These are phyloP conservation scores for Calliscelio sp. DNA, from an alignment of 2,888 invertebrate species.

Conservation along the genomic window DNA sequence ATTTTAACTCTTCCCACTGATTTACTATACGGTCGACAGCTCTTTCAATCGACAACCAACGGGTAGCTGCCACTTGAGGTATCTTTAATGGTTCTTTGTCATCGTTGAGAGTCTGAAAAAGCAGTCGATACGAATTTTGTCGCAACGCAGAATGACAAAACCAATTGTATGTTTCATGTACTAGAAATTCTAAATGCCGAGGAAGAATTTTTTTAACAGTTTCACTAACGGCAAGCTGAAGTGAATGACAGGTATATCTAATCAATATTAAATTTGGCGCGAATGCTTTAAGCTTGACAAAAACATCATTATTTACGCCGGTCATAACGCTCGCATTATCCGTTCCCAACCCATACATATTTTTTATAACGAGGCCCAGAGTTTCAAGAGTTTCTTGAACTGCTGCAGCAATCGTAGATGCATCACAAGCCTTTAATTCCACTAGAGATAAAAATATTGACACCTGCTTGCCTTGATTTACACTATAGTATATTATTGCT, in stretches of 20 bases:
- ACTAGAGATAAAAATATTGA: slow-evolving; percentile 77
- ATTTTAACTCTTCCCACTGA: slow-evolving; percentile 80
- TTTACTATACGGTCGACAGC: slow-evolving; percentile 77
- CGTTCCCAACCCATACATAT: slow-evolving; percentile 81
- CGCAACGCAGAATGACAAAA: slow-evolving; percentile 34
- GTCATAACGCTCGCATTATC: slow-evolving; percentile 80
- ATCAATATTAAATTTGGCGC: not conserved
- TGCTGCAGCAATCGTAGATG: slow-evolving; percentile 20
- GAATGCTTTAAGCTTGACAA: slow-evolving; percentile 57
- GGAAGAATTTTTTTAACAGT: not conserved
- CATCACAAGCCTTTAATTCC: slow-evolving; percentile 44
- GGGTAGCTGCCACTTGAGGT: slow-evolving; percentile 51
- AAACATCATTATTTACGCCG: slow-evolving; percentile 77
- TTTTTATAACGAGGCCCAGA: slow-evolving; percentile 34
- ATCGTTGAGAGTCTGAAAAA: slow-evolving; percentile 52
- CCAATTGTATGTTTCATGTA: not conserved
- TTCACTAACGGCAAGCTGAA: not conserved
- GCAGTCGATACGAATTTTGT: slow-evolving; percentile 53
- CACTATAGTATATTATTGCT: slow-evolving; percentile 38
- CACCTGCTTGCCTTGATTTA: slow-evolving; percentile 12
- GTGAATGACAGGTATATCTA: not conserved
- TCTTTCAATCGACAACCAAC: slow-evolving; percentile 77
- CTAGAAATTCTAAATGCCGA: not conserved
- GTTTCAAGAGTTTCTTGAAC: slow-evolving; percentile 1
- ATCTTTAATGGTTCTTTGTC: slow-evolving; percentile 20